A percentile compares a stretch with the other conserved stretches of the same genome.
Evolutionary conservation across 2,888 invertebrate genomes (phyloP).

Genomic region (Nymphalis polychloros): DNA sequence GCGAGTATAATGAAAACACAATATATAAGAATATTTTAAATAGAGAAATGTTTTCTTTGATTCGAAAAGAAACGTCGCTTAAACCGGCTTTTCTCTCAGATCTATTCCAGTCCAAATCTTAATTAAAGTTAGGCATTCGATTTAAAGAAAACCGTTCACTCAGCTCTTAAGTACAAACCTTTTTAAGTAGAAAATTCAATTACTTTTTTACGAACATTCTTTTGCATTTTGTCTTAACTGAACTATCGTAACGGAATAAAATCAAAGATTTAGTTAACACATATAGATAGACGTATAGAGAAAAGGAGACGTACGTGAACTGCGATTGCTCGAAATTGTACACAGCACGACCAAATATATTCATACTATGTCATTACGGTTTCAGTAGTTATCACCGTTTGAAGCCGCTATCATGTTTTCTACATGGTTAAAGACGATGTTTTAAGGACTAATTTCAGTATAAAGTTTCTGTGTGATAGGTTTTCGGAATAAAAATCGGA

Average conservation of each 20-base stretch:
- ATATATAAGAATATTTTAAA: not conserved
- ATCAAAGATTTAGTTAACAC: not conserved
- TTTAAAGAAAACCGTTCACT: conserved; percentile 23
- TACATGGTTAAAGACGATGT: too few species aligned
- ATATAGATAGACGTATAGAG: too few species aligned
- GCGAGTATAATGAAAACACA: too few species aligned
- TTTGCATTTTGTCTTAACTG: not conserved
- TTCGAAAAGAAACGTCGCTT: conserved; percentile 4
- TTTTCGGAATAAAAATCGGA: too few species aligned
- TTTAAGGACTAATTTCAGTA: too few species aligned
- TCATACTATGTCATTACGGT: too few species aligned
- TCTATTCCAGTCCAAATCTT: conserved; percentile 24
- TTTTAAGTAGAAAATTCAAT: conserved; percentile 21
- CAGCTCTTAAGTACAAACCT: conserved; percentile 20
- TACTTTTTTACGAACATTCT: conserved; percentile 10
- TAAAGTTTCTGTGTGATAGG: too few species aligned
- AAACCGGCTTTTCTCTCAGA: conserved; percentile 8
- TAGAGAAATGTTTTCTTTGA: not conserved
- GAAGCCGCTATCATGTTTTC: too few species aligned
- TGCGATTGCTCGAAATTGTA: too few species aligned
- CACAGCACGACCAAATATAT: too few species aligned
- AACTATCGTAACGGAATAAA: not conserved
- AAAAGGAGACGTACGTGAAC: too few species aligned
- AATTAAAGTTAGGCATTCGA: conserved; percentile 28
- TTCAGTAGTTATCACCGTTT: too few species aligned